Evolutionary conservation across 2,113 vertebrate species (phyloP).

Genomic region (Microcebus ravelobensis): DNA sequence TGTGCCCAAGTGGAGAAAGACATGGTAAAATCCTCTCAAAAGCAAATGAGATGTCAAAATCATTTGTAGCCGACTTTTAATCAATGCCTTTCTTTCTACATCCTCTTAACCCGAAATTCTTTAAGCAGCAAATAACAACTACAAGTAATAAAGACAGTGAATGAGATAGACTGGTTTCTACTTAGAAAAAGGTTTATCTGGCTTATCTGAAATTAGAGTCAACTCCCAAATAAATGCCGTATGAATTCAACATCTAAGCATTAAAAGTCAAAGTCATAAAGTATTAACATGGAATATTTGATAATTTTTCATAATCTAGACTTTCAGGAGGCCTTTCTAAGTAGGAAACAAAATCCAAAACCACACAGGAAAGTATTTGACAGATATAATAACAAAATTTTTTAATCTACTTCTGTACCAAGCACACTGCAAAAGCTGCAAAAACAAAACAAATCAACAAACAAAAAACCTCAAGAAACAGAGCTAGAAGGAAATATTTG

Average conservation of each 20-base stretch:
- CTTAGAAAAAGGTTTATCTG: not conserved
- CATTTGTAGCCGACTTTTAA: not conserved
- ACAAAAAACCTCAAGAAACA: not conserved
- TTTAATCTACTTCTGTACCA: not conserved
- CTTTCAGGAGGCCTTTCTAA: not conserved
- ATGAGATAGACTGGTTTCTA: not conserved
- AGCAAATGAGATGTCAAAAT: not conserved
- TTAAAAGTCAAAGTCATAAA: not conserved
- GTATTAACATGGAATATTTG: not conserved
- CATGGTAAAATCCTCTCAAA: not conserved
- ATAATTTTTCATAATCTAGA: not conserved
- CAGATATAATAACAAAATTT: not conserved
- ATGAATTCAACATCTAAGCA: not conserved
- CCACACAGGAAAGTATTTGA: not conserved
- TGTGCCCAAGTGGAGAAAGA: not conserved
- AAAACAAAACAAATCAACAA: no score
- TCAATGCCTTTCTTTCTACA: not conserved
- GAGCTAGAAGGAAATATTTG: not conserved
- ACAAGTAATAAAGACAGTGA: not conserved
- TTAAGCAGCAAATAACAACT: not conserved
- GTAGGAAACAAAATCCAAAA: slow-evolving; percentile 15
- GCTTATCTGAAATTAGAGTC: not conserved
- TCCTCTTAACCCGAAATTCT: not conserved
- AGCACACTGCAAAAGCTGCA: not conserved
- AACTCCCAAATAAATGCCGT: not conserved